phyloP scores from a whole-genome alignment of 2,888 invertebrate genomes.

The Cheilosia variabilis region DNA sequence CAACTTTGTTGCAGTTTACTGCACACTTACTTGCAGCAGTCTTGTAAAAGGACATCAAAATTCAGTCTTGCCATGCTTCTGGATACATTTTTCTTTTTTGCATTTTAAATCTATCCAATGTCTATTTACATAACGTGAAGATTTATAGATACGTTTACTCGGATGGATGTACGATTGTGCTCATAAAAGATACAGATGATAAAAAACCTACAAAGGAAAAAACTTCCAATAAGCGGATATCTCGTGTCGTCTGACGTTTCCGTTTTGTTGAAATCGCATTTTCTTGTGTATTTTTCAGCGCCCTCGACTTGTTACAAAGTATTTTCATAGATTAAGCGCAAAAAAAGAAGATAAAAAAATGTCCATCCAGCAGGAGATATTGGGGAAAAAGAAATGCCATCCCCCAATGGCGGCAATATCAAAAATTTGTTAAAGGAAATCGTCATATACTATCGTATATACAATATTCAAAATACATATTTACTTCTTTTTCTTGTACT shows the following conservation, averaged over 20 bases:
- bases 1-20: slow-evolving; percentile 20
- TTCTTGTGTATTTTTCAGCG: background rate
- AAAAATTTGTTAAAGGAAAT: slow-evolving; percentile 38
- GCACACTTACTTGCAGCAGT: background rate
- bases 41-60: slow-evolving; percentile 13
- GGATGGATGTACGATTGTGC: slow-evolving; percentile 29
- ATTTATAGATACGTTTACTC: slow-evolving; percentile 4
- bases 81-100: background rate
- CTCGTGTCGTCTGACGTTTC: slow-evolving; percentile 38
- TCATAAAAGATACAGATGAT: slow-evolving; percentile 15
- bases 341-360: background rate
- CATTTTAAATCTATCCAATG: background rate
- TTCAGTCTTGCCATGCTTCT: background rate
- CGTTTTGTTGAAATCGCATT: slow-evolving; percentile 23
- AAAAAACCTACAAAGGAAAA: background rate
- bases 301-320: slow-evolving; percentile 10
- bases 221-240: slow-evolving; percentile 19
- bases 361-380: slow-evolving; percentile 19
- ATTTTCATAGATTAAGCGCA: background rate
- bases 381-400: slow-evolving; percentile 16
- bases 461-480: background rate
- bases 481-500: background rate
- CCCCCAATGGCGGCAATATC: slow-evolving; percentile 20
- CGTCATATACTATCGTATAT: slow-evolving; percentile 6
- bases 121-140: slow-evolving; percentile 23